phyloP scores from a whole-genome alignment of 1,140 invertebrate species.

The Zaprionus ghesquierei region DNA sequence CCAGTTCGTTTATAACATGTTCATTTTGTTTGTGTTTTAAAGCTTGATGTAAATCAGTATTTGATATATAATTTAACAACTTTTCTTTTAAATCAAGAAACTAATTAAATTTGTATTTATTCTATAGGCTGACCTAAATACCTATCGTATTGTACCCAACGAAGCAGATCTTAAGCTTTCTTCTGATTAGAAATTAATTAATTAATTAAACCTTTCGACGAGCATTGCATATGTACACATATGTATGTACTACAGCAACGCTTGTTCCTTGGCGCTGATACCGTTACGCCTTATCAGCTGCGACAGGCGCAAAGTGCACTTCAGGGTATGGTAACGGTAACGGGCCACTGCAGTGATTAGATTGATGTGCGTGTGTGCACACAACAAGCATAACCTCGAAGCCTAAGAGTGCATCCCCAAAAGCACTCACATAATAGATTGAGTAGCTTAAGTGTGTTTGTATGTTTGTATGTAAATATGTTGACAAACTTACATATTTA shows the following conservation, averaged over 20 bases:
- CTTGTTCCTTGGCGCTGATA: background rate
- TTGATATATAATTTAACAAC: too few relatives aligned
- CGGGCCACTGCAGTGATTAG: background rate
- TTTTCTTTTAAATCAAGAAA: too few relatives aligned
- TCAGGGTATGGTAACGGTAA: background rate
- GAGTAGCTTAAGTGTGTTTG: background rate
- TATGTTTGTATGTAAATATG: conserved; percentile 5
- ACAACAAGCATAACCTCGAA: background rate
- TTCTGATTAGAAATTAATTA: background rate
- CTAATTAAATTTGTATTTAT: background rate
- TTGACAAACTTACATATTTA: conserved; percentile 8
- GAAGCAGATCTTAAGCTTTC: background rate
- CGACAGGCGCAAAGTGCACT: conserved; percentile 8
- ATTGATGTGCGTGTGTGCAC: background rate
- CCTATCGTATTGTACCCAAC: background rate
- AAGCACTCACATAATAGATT: conserved; percentile 1
- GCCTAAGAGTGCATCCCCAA: background rate
- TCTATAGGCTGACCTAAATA: background rate
- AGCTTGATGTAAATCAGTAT: too few relatives aligned
- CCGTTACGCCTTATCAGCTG: background rate
- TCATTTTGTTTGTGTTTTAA: too few relatives aligned
- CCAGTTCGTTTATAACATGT: too few relatives aligned
- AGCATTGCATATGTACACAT: too few relatives aligned
- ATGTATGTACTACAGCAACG: too few relatives aligned
- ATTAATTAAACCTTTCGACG: background rate